Evolutionary conservation across 2,888 invertebrate species (phyloP), one percentile per base, ranked within the genome.

Genomic region (Drosophila histrio): DNA sequence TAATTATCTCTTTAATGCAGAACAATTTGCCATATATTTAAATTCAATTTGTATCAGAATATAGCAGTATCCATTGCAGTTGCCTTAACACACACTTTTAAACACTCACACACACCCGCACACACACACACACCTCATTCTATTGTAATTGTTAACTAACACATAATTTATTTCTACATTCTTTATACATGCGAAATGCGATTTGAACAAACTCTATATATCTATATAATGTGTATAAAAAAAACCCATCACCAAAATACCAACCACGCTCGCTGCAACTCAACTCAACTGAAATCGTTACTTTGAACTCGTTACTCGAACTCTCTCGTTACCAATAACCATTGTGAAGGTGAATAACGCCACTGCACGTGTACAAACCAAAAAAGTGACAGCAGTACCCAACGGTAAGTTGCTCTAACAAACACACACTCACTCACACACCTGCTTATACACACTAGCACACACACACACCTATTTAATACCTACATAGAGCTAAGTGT

Each of bases 341-440:
- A 88, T 72, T 85, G 85, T 85, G 92, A 94, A 98, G 98, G 98
- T 99, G 92, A 99, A 99, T 95, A 99, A 99, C 94, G 99, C 99
- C 89, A 99, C 99, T 90, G 99, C 99, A 90, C 95, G 99, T 94
- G 98, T 99, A 93, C 99, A 99, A 95, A 99, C 99, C 91, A 91
- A 92, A 95, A 99, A 99, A 94, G 96, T 97, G 88, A 95, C 97
- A 85, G 94, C 97, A 89, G 95, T 97, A 92, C 97, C 97, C 89
- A 96, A 97, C 94, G 97, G 97, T 97, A 93, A 95, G 96, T 93
- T 80, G 57, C 68, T 73, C 73, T 72, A 76, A 67, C 65, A 59
- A 53, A 52, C 52, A 47, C 47, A 60, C 56, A 69, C 28, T 58
- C 26, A 54, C 41, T 56, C 19, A 15, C 26, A 53, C 17, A 32